phyloP scores from a whole-genome alignment of 1,140 invertebrate genomes.

The Cherax quadricarinatus region DNA sequence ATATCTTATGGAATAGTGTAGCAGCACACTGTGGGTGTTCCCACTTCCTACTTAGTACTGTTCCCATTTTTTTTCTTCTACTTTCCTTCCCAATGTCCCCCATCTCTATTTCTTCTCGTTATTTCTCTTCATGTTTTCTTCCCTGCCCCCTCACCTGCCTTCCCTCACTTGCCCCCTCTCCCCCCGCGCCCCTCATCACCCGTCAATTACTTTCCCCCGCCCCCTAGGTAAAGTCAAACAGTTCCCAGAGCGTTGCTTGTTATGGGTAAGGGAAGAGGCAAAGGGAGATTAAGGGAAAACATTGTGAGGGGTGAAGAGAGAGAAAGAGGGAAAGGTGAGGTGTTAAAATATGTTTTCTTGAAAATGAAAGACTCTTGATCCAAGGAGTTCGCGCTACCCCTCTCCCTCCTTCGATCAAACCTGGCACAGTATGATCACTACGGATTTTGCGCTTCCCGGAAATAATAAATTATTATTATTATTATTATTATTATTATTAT shows the following conservation, averaged over 20 bases:
- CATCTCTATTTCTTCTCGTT: neutral
- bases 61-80: neutral
- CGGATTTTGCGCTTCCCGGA: too few relatives aligned
- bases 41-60: too few relatives aligned
- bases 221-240: constrained; percentile 51
- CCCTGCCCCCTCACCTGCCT: neutral
- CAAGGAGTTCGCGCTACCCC: too few relatives aligned
- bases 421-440: too few relatives aligned
- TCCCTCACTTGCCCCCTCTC: neutral
- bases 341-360: neutral
- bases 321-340: neutral
- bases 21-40: too few relatives aligned
- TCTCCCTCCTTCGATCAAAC: too few relatives aligned
- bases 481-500: too few relatives aligned
- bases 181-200: neutral
- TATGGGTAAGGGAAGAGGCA: constrained; percentile 6
- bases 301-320: neutral
- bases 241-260: constrained; percentile 35
- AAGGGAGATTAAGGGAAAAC: neutral
- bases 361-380: too few relatives aligned
- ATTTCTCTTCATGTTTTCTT: constrained; percentile 19
- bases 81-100: constrained; percentile 10
- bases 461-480: too few relatives aligned
- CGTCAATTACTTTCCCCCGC: constrained; percentile 38
- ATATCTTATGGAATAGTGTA: too few relatives aligned